Base-by-base conservation (phyloP, 1,140 invertebrate genomes). In the Macrotrachela quadricornifera region DNA sequence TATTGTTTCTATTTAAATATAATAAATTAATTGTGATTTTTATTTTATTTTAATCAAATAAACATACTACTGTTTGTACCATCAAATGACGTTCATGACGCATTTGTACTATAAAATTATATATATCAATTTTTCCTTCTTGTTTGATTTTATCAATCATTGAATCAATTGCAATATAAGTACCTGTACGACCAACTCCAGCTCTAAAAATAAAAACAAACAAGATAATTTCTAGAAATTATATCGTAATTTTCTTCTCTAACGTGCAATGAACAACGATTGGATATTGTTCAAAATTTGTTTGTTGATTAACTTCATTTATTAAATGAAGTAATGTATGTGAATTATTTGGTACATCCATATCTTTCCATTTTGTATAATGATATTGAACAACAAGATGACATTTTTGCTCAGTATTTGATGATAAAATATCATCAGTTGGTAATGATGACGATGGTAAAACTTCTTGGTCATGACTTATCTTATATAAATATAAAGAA, bases 71-170 rank as follows among this genome's bases (percentile, higher is more conserved):
- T 58, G 90, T 94, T 72, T 97, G 91, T 54, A 99, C 91, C 90
- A 97, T 96, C 55, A 86, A 87, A 51, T 88, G 88, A 58, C 94
- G 77, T 71, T 97, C 88, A 51, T 90, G 94, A 63, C 94, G 79
- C 56, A 99, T 75, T 71, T 92, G 90, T 72, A 92, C 80, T 46
- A 95, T 88, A 6, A 90, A 94, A 72, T 95, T 90, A 79, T 97
- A 99, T 61, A 97, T 82, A 73, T 99, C 94, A 11, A 97, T 84
- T 11, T 95, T 86, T 13, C 87, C 87, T 70, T 99, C 94, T 67
- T 91, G 92, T 65, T 94, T 85, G 84, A 97, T 94, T 57, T 91
- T 78, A 67, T 97, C 92, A 60, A 97, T 71, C 15, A 96, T 87
- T 63, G 94, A 92, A 65, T 86, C 91, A 50, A 97, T 75, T 0